Percentiles rank a stretch among this genome's conserved stretches.
These are phyloP conservation scores for Simalia tracyae DNA, from an alignment of 2,797 vertebrate species.

Conservation along the genomic window DNA sequence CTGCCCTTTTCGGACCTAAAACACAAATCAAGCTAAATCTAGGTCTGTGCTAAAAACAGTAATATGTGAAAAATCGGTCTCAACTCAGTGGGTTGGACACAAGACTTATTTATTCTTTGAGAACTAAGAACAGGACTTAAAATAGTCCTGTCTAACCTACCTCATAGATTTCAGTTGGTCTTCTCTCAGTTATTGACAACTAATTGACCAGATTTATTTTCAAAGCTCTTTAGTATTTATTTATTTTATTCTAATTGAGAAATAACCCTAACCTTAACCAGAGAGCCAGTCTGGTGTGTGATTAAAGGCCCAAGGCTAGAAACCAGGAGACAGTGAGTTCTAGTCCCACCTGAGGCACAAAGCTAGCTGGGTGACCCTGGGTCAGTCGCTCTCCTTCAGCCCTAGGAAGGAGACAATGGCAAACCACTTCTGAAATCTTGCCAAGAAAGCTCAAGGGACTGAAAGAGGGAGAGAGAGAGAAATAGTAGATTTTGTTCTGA, in stretches of 20 bases:
- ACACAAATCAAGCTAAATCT: not conserved
- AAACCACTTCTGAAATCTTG: not conserved
- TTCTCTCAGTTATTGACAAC: not conserved
- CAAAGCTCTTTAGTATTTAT: not conserved
- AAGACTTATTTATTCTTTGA: not conserved
- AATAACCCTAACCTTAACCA: not conserved
- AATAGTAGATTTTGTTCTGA: not conserved
- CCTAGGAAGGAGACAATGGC: not conserved
- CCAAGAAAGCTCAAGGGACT: not conserved
- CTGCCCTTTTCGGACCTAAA: not conserved
- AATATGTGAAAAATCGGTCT: not conserved
- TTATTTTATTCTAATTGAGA: not conserved
- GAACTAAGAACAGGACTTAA: not conserved
- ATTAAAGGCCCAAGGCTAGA: not conserved
- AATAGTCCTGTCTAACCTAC: not conserved
- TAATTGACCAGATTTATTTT: not conserved
- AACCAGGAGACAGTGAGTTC: not conserved
- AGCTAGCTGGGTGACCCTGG: not conserved
- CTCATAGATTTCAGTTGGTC: not conserved
- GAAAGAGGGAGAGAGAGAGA: not conserved
- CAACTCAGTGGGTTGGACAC: not conserved
- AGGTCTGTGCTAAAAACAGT: not conserved
- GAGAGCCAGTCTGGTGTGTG: not conserved
- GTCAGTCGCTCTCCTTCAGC: not conserved
- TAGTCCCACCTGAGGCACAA: not conserved